Base-by-base conservation (phyloP, 2,113 vertebrate species). In the Rhynchopsitta pachyrhyncha region DNA sequence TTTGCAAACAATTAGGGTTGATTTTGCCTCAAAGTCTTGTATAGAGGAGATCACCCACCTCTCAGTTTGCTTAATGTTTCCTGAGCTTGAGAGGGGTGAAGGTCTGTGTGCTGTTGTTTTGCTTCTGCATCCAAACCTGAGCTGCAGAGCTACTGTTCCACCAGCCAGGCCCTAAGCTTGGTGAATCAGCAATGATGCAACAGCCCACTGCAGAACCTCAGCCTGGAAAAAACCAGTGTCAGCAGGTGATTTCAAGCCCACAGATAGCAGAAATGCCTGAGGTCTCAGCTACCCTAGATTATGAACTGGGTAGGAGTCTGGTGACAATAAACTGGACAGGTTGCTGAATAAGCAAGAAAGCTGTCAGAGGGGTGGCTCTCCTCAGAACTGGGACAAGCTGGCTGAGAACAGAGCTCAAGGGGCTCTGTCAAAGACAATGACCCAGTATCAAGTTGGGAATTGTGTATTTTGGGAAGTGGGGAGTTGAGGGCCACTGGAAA, bases 331-430 rank as follows among this genome's bases (percentile, higher is more conserved):
- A 59, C 27, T n/a, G 76, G 80, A 39, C 77, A 79, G 93, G 35
- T 66, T 94, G 95, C 69, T 89, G 95, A 96, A 88, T 44, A 79
- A 70, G 79, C 80, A 91, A 71, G 80, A 78, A 93, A 86, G 88
- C 76, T 95, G 93, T 71, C 66, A 86, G 68, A 55, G 76, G 73
- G 90, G 60, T 49, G 62, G 7, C 39, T 96, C 25, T 80, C 42
- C 50, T 23, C 35, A 39, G 66, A 55, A 83, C 5, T 2, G 2
- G 80, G 28, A 59, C 94, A 83, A 24, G 17, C 50, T 95, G 94
- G 39, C 82, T 69, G 83, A 88, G 86, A 88, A 86, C 33, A 78
- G 46, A 88, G 35, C 71, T 75, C 29, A 57, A 62, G 50, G 63
- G 25, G 19, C 44, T 69, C 71, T 82, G 37, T 11, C 57, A 73